A percentile compares a stretch with the other conserved stretches of the same genome.
Evolutionary conservation across 2,797 vertebrate species (phyloP).

Genomic region (Carapus acus): DNA sequence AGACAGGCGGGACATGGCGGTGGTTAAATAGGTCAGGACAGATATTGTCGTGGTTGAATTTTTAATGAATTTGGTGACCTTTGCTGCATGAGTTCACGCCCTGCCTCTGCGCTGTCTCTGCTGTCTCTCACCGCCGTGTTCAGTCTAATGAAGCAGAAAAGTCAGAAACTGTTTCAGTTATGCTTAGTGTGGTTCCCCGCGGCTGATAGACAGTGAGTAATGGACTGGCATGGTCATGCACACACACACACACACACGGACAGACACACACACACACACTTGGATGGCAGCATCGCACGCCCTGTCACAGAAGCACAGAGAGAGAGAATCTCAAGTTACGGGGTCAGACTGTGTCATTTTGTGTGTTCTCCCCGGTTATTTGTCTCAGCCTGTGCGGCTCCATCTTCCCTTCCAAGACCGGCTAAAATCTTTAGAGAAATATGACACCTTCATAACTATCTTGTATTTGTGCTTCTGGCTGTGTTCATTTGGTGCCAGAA

Average conservation of each 20-base stretch:
- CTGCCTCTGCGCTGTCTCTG: slow-evolving; percentile 33
- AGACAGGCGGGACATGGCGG: slow-evolving; percentile 19
- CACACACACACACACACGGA: slow-evolving; percentile 16
- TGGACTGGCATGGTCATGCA: slow-evolving; percentile 16
- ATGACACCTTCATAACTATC: slow-evolving; percentile 40
- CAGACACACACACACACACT: slow-evolving; percentile 12
- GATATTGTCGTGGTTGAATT: slow-evolving; percentile 48
- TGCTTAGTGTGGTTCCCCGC: slow-evolving; percentile 36
- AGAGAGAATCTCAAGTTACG: slow-evolving; percentile 40
- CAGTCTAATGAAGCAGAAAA: slow-evolving; percentile 61
- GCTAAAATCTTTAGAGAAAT: slow-evolving; percentile 33
- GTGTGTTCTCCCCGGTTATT: slow-evolving; percentile 14
- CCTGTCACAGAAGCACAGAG: slow-evolving; percentile 35
- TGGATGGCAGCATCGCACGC: slow-evolving; percentile 9
- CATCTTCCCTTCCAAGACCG: background rate
- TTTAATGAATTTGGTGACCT: slow-evolving; percentile 53
- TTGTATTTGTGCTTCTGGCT: slow-evolving; percentile 48
- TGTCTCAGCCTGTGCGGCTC: background rate
- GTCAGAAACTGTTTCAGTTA: slow-evolving; percentile 43
- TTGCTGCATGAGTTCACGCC: slow-evolving; percentile 50
- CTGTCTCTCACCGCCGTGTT: slow-evolving; percentile 56
- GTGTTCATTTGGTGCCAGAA: slow-evolving; percentile 40
- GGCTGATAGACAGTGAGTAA: slow-evolving; percentile 56
- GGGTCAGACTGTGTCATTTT: slow-evolving; percentile 32
- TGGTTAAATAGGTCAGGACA: slow-evolving; percentile 42